Conservation (phyloP, 2,888 invertebrate species). For the Myopa tessellatipennis region DNA sequence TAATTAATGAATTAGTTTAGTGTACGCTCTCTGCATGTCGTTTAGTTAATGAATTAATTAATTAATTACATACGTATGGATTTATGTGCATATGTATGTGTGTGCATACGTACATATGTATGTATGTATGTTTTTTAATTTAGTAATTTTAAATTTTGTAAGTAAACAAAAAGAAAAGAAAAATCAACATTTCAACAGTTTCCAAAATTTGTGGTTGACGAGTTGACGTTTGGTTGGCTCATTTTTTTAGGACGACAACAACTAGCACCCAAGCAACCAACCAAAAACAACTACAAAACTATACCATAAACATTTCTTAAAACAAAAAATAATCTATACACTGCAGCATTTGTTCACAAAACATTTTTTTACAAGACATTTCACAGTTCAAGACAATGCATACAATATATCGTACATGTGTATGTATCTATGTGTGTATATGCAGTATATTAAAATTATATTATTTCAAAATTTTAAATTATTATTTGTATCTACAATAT, state of each 20-base stretch:
- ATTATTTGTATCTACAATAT: neutral
- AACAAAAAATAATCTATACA: too few relatives aligned
- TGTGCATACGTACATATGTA: neutral
- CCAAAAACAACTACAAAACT: too few relatives aligned
- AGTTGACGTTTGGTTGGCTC: neutral
- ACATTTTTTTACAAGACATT: conserved; percentile 12
- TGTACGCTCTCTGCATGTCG: neutral
- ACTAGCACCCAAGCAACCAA: too few relatives aligned
- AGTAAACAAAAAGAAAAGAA: neutral
- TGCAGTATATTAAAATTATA: too few relatives aligned
- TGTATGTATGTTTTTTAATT: conserved; percentile 1
- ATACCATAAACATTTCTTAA: too few relatives aligned
- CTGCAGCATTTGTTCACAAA: neutral
- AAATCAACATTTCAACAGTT: neutral
- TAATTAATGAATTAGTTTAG: conserved; percentile 25
- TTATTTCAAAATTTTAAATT: conserved; percentile 11
- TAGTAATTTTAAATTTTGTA: conserved; percentile 12
- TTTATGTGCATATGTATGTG: neutral
- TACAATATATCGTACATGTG: neutral
- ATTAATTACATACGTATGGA: neutral
- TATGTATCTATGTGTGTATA: too few relatives aligned
- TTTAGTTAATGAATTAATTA: conserved; percentile 1
- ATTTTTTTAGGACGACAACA: neutral
- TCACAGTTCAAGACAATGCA: conserved; percentile 11
- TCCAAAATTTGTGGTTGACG: neutral